These are phyloP conservation scores for Bombus cullumanus DNA, from an alignment of 1,140 invertebrate genomes.

Conservation along the genomic window DNA sequence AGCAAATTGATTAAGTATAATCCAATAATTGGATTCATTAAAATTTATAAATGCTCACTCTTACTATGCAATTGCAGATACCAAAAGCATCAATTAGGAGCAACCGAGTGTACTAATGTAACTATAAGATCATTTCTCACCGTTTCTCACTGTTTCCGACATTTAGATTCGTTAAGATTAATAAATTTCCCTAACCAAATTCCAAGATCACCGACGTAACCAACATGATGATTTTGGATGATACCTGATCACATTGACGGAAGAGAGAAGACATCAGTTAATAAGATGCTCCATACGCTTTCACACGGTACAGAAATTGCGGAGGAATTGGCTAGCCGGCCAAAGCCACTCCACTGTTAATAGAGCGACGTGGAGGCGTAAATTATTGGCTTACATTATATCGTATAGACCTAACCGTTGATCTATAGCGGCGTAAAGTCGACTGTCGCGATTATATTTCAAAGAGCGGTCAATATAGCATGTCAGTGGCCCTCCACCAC, in stretches of 20 bases:
- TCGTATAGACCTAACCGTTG: background rate
- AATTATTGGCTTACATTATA: slow-evolving; percentile 57
- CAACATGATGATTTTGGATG: background rate
- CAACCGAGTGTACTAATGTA: too few species aligned
- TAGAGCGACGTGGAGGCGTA: slow-evolving; percentile 57
- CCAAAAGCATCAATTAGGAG: too few species aligned
- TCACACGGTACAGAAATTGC: slow-evolving; percentile 13
- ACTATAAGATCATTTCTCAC: too few species aligned
- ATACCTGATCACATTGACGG: slow-evolving; percentile 24
- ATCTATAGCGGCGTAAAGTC: slow-evolving; percentile 32
- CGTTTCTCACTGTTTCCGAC: too few species aligned
- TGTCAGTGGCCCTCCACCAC: background rate
- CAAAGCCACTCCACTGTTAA: slow-evolving; percentile 54
- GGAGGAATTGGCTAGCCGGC: slow-evolving; percentile 19
- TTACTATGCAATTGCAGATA: too few species aligned
- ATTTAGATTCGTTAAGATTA: background rate
- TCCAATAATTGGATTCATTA: too few species aligned
- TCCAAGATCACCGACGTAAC: too few species aligned
- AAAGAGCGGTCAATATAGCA: slow-evolving; percentile 17
- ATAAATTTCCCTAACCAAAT: too few species aligned
- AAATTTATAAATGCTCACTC: too few species aligned
- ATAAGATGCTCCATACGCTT: slow-evolving; percentile 25
- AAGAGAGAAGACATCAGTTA: background rate
- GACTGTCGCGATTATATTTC: slow-evolving; percentile 52
- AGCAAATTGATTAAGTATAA: too few species aligned